Conservation (phyloP, 2,113 vertebrate genomes). For the Chinchilla lanigera region DNA sequence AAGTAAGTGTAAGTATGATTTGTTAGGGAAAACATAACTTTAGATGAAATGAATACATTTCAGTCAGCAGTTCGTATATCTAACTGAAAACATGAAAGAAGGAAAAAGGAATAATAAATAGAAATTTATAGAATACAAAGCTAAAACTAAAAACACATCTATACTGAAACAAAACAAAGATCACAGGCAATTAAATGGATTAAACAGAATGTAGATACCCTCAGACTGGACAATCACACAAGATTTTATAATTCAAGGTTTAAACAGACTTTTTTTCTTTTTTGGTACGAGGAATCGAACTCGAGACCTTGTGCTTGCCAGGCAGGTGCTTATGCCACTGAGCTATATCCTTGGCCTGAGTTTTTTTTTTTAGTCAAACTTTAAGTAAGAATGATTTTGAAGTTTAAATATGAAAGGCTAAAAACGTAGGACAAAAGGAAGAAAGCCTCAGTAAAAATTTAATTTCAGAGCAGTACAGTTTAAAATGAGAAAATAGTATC, state of each 20-base stretch:
- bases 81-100: not conserved
- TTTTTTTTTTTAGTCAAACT: no score
- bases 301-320: no score
- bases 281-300: no score
- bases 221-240: not conserved
- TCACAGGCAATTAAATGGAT: not conserved
- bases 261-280: not conserved
- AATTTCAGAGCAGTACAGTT: not conserved
- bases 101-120: not conserved
- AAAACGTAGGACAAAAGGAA: not conserved
- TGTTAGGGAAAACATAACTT: not conserved
- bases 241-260: not conserved
- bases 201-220: not conserved
- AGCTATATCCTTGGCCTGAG: no score
- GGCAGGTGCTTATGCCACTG: no score
- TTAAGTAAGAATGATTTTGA: not conserved
- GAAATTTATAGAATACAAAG: not conserved
- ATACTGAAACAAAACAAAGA: not conserved
- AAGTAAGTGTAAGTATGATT: not conserved
- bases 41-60: not conserved
- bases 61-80: not conserved
- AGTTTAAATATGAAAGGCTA: not conserved
- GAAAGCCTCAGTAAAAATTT: not conserved
- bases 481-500: not conserved
- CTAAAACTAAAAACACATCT: not conserved